These are phyloP conservation scores for Sitodiplosis mosellana DNA, from an alignment of 1,140 invertebrate species.

Conservation along the genomic window DNA sequence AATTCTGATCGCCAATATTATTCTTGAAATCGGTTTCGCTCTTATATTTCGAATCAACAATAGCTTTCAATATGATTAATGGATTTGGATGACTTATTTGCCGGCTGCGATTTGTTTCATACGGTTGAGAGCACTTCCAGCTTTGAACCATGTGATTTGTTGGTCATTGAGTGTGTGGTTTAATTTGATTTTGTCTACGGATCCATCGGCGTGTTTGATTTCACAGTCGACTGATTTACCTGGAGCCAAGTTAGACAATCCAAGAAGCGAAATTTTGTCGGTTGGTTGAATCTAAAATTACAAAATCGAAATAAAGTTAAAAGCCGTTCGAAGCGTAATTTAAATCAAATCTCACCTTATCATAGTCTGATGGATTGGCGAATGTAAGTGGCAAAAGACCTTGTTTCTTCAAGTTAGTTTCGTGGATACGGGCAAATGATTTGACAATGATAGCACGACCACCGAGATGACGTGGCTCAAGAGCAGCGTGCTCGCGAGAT, in stretches of 20 bases:
- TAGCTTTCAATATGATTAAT: no score
- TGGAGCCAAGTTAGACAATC: constrained; percentile 66
- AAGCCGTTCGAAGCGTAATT: background rate
- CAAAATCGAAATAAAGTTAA: background rate
- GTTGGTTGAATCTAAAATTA: constrained; percentile 51
- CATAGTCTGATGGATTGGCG: constrained; percentile 84
- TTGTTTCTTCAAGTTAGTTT: constrained; percentile 99
- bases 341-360: constrained; percentile 42
- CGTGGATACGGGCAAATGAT: constrained; percentile 98
- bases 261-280: constrained; percentile 86
- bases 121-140: constrained; percentile 95
- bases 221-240: constrained; percentile 84
- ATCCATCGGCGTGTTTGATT: constrained; percentile 83
- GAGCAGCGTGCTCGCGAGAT: constrained; percentile 89
- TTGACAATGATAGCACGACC: constrained; percentile 97
- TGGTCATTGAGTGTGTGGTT: constrained; percentile 95
- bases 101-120: constrained; percentile 67
- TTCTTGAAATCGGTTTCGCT: no score
- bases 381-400: constrained; percentile 94
- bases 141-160: constrained; percentile 96
- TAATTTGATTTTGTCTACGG: constrained; percentile 64
- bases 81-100: constrained; percentile 23
- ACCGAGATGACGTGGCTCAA: constrained; percentile 80
- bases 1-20: no score
- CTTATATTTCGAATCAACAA: no score